Percentiles rank a stretch among this genome's conserved stretches.
phyloP scores from a whole-genome alignment of 37 sponge, comb jelly and placozoan genomes.

The Agelas oroides region DNA sequence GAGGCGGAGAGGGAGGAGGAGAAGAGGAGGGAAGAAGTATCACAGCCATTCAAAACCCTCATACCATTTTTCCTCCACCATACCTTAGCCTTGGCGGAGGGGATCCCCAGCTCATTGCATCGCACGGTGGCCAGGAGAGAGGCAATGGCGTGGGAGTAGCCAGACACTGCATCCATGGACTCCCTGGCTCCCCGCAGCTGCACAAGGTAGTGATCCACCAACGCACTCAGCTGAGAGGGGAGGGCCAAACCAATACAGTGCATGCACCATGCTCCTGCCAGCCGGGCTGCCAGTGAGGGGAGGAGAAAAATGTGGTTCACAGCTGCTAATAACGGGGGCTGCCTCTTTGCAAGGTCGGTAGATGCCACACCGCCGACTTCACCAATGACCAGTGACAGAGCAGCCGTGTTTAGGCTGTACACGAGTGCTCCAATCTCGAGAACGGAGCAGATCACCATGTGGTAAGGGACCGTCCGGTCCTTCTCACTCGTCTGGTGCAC shows the following conservation, averaged over 20 bases:
- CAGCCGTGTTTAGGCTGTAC: conserved; percentile 79
- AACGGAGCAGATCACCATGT: conserved; percentile 75
- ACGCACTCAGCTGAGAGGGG: conserved; percentile 86
- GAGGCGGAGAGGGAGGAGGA: too few species aligned
- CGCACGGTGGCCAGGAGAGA: conserved; percentile 86
- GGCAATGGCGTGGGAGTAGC: conserved; percentile 83
- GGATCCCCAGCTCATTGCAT: conserved; percentile 90
- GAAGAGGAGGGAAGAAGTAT: too few species aligned
- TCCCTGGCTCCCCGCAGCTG: conserved; percentile 27
- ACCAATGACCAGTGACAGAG: conserved; percentile 66
- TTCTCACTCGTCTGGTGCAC: not conserved
- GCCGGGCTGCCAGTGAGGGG: conserved; percentile 67
- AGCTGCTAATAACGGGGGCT: conserved; percentile 61
- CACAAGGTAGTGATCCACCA: conserved; percentile 74
- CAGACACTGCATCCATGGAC: conserved; percentile 67
- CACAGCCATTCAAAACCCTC: too few species aligned
- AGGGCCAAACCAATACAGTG: conserved; percentile 84
- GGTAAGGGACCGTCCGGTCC: conserved; percentile 39
- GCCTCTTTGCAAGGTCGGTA: not conserved
- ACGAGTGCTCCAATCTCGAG: conserved; percentile 72
- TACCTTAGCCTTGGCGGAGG: conserved; percentile 77
- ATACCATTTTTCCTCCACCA: not conserved
- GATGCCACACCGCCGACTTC: conserved; percentile 11
- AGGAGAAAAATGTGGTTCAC: conserved; percentile 64
- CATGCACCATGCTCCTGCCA: conserved; percentile 91